Percentiles rank a stretch among this genome's conserved stretches.
These are phyloP conservation scores for Sinella curviseta DNA, from an alignment of 1,140 invertebrate species.

Conservation along the genomic window DNA sequence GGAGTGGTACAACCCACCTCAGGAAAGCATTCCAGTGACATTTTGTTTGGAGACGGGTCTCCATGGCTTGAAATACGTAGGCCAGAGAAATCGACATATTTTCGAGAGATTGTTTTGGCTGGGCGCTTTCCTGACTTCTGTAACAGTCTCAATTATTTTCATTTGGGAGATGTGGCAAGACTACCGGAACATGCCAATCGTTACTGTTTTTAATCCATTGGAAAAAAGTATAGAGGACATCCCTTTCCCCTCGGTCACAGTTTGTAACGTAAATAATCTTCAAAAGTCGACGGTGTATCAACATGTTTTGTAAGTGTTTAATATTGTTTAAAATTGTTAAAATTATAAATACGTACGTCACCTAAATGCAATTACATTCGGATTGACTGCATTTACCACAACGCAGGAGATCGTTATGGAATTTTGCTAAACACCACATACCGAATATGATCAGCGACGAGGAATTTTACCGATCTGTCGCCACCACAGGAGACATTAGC, in stretches of 20 bases:
- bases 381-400: no score
- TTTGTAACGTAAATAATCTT: constrained; percentile 36
- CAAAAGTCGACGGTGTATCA: neutral
- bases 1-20: neutral
- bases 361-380: no score
- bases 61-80: neutral
- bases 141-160: constrained; percentile 57
- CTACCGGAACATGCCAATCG: constrained; percentile 62
- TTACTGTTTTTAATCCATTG: constrained; percentile 59
- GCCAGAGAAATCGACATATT: neutral
- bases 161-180: constrained; percentile 60
- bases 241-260: constrained; percentile 45
- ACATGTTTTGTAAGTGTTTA: neutral
- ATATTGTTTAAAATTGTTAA: neutral
- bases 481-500: neutral
- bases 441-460: no score
- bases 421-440: no score
- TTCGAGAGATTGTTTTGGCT: constrained; percentile 56
- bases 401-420: no score
- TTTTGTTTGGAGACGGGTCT: neutral
- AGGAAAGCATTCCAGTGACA: neutral
- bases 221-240: constrained; percentile 44
- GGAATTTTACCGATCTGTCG: no score
- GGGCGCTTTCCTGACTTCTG: constrained; percentile 56
- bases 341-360: no score